Percentiles rank a stretch among this genome's conserved stretches.
Evolutionary conservation across 2,888 invertebrate species (phyloP).

Genomic region (Crioceris asparagi): DNA sequence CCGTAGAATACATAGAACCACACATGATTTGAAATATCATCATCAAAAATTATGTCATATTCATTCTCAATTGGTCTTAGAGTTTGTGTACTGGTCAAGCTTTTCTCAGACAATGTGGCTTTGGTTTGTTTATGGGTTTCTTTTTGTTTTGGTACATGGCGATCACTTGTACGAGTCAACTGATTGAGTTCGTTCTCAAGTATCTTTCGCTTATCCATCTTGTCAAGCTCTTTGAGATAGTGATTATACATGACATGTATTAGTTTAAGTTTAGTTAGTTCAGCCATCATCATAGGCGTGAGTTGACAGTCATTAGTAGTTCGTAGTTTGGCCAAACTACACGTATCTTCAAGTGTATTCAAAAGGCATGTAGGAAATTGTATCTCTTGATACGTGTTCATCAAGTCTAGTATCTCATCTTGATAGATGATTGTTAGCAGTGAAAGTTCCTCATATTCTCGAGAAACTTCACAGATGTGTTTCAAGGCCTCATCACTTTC

Average conservation of each 20-base stretch:
- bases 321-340: slow-evolving; percentile 5
- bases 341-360: slow-evolving; percentile 6
- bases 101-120: too few relatives aligned
- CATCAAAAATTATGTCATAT: slow-evolving; percentile 21
- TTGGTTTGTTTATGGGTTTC: too few relatives aligned
- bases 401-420: too few relatives aligned
- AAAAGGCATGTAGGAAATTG: slow-evolving; percentile 12
- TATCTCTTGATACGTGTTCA: too few relatives aligned
- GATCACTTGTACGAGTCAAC: too few relatives aligned
- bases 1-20: slow-evolving; percentile 24
- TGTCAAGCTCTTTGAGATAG: slow-evolving; percentile 17
- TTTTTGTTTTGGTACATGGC: too few relatives aligned
- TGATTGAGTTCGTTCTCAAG: slow-evolving; percentile 17
- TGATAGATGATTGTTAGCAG: neutral
- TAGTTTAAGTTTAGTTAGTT: slow-evolving; percentile 24
- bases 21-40: slow-evolving; percentile 23
- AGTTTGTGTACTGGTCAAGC: too few relatives aligned
- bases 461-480: slow-evolving; percentile 14
- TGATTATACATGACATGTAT: slow-evolving; percentile 24
- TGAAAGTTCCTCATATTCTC: slow-evolving; percentile 21
- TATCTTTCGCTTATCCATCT: slow-evolving; percentile 17
- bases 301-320: neutral
- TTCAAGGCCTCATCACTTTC: slow-evolving; percentile 13
- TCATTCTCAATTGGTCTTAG: too few relatives aligned
- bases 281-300: slow-evolving; percentile 12